Evolutionary conservation across 2,888 invertebrate species (phyloP).

Genomic region (Drosophila sordidula): DNA sequence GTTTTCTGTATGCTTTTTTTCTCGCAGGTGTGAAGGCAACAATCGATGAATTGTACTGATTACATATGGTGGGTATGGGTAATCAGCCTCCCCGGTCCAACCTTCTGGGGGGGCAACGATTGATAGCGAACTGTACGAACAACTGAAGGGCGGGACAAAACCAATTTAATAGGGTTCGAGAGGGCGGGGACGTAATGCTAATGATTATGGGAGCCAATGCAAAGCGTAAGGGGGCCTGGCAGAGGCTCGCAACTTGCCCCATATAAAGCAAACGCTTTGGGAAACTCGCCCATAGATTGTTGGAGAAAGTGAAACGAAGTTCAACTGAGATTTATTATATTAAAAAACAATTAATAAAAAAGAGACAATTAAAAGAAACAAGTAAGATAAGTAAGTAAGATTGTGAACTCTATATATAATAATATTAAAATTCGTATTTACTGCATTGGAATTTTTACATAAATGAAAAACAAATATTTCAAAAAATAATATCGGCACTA

Average conservation of each 20-base stretch:
- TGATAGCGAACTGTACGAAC: conserved; percentile 16
- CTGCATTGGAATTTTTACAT: too few relatives aligned
- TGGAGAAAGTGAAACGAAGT: neutral
- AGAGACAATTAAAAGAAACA: too few relatives aligned
- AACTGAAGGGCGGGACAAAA: conserved; percentile 32
- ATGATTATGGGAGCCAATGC: neutral
- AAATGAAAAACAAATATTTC: too few relatives aligned
- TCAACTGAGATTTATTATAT: neutral
- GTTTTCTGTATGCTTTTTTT: conserved; percentile 5
- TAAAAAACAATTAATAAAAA: too few relatives aligned
- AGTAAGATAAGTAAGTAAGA: too few relatives aligned
- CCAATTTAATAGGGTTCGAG: conserved; percentile 5
- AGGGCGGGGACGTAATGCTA: neutral
- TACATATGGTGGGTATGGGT: conserved; percentile 7
- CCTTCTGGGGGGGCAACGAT: neutral
- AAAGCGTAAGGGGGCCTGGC: neutral
- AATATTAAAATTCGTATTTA: too few relatives aligned
- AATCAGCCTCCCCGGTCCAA: conserved; percentile 5
- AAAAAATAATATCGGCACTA: too few relatives aligned
- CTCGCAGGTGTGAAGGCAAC: conserved; percentile 45
- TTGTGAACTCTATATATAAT: too few relatives aligned
- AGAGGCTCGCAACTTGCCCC: neutral
- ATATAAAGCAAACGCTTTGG: conserved; percentile 3
- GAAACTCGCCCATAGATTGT: neutral
- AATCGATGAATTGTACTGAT: conserved; percentile 33